These are phyloP conservation scores for Stichodactyla helianthus DNA, from an alignment of 64 coral and sea anemone genomes.

Conservation along the genomic window DNA sequence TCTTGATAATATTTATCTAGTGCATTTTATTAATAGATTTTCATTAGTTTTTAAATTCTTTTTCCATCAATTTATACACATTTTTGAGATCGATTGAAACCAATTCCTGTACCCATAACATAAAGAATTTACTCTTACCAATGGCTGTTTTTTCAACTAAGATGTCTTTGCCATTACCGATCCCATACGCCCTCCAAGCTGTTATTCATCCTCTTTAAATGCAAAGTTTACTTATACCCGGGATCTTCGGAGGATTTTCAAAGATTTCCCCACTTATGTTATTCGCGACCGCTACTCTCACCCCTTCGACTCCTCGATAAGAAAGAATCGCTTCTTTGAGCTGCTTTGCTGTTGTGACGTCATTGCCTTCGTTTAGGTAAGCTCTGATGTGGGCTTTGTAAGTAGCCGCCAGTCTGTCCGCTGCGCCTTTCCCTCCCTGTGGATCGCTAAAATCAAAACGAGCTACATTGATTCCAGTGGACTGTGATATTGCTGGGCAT, in stretches of 20 bases:
- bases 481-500: background rate
- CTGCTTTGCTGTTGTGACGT: constrained; percentile 10
- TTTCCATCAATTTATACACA: no score
- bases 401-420: constrained; percentile 15
- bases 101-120: no score
- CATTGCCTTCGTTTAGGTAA: constrained; percentile 21
- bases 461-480: background rate
- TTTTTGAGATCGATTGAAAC: no score
- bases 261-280: background rate
- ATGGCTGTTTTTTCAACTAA: background rate
- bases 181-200: background rate
- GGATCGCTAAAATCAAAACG: constrained; percentile 10
- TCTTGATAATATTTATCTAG: no score
- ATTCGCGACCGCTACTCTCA: constrained; percentile 8
- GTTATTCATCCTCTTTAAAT: background rate
- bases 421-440: constrained; percentile 28
- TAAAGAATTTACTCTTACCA: constrained; percentile 1
- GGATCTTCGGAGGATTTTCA: constrained; percentile 11
- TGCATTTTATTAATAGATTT: no score
- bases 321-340: constrained; percentile 28
- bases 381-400: constrained; percentile 9
- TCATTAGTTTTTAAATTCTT: no score
- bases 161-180: constrained; percentile 19
- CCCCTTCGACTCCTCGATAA: constrained; percentile 3
- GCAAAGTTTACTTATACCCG: constrained; percentile 23